Percentiles rank a stretch among this genome's conserved stretches.
phyloP scores from a whole-genome alignment of 1,140 invertebrate species.

The Vanessa tameamea region DNA sequence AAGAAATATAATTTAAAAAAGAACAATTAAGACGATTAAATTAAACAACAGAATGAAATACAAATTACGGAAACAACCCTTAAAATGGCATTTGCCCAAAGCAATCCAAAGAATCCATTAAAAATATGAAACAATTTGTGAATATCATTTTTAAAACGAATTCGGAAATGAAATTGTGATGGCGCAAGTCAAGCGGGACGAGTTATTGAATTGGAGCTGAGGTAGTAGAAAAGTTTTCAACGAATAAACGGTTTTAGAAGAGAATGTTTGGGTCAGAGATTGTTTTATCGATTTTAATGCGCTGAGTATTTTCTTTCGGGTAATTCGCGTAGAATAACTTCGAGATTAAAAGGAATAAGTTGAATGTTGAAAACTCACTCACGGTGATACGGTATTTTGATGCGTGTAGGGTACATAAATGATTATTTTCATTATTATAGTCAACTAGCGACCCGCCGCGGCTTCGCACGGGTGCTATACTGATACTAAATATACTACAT shows the following conservation, averaged over 20 bases:
- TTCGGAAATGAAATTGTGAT: slow-evolving; percentile 39
- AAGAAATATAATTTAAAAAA: not conserved
- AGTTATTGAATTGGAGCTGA: slow-evolving; percentile 42
- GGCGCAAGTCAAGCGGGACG: slow-evolving; percentile 33
- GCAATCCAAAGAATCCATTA: slow-evolving; percentile 17
- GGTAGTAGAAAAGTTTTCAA: slow-evolving; percentile 41
- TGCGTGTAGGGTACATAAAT: too few relatives aligned
- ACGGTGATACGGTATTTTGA: too few relatives aligned
- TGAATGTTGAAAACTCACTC: too few relatives aligned
- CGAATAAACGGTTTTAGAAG: slow-evolving; percentile 42
- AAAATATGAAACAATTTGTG: slow-evolving; percentile 35
- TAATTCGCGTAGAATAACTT: not conserved
- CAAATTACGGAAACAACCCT: not conserved
- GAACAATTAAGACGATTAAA: not conserved
- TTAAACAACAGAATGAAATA: not conserved
- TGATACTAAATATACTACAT: too few relatives aligned
- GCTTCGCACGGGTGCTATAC: too few relatives aligned
- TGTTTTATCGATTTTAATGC: slow-evolving; percentile 39
- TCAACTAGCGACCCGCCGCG: too few relatives aligned
- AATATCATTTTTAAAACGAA: slow-evolving; percentile 28
- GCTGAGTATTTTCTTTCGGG: slow-evolving; percentile 29
- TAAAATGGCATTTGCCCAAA: slow-evolving; percentile 1
- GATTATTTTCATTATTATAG: too few relatives aligned
- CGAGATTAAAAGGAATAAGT: too few relatives aligned
- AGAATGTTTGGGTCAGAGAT: slow-evolving; percentile 40